Percentiles rank a stretch among this genome's conserved stretches.
These are phyloP conservation scores for Triplophysa tibetana DNA, from an alignment of 2,113 vertebrate species.

Conservation along the genomic window DNA sequence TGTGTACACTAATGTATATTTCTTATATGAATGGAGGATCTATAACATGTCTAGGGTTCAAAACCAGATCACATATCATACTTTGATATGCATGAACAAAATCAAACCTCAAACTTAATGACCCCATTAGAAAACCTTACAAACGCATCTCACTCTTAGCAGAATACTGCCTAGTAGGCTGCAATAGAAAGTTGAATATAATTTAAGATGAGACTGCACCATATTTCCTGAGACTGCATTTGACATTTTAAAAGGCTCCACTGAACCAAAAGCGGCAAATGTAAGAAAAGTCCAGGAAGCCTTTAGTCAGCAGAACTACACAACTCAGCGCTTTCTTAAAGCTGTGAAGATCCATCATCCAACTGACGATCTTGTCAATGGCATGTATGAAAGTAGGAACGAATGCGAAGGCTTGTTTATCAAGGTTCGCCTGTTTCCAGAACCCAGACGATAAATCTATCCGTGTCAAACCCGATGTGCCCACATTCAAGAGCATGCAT, in stretches of 20 bases:
- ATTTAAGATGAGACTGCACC: too few species aligned
- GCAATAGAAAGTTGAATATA: too few species aligned
- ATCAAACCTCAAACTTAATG: too few species aligned
- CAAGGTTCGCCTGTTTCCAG: conserved; percentile 46
- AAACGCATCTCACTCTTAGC: too few species aligned
- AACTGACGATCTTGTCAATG: conserved; percentile 49
- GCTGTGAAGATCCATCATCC: conserved; percentile 69
- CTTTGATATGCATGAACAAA: too few species aligned
- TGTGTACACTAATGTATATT: too few species aligned
- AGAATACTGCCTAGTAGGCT: too few species aligned
- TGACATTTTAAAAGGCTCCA: not conserved
- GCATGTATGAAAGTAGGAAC: conserved; percentile 40
- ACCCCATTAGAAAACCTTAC: too few species aligned
- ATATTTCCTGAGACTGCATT: not conserved
- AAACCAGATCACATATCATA: too few species aligned
- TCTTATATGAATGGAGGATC: too few species aligned
- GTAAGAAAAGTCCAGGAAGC: not conserved
- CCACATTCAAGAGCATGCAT: not conserved
- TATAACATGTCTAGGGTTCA: too few species aligned
- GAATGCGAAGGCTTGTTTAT: conserved; percentile 48
- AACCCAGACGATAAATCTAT: conserved; percentile 59
- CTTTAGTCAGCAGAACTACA: not conserved
- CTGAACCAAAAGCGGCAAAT: not conserved
- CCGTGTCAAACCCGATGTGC: not conserved
- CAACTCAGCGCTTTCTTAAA: conserved; percentile 19